Evolutionary conservation across 2,888 invertebrate species (phyloP), one percentile per base, ranked within the genome.

Genomic region (Melangyna quadrimaculata): DNA sequence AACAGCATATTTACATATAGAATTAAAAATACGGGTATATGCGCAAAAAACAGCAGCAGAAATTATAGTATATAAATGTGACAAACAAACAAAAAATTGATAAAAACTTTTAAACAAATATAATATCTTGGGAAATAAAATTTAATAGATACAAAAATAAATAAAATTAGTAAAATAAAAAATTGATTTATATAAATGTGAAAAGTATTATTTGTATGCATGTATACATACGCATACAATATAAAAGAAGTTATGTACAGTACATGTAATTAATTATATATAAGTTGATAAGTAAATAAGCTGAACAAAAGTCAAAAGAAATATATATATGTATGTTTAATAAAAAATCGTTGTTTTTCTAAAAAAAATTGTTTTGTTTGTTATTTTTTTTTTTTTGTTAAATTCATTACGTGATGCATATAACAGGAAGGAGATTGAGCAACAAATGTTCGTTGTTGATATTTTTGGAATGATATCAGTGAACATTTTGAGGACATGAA

Each of bases 311-410:
- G n/a, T 67, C 70, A 75, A 84, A 83, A 71, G 84, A 77, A 84
- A 79, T 55, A 82, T 72, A 83, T 83, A 84, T 80, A 84, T 84
- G 84, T 84, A 80, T 80, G 84, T 84, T 84, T 84, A 84, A 80
- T 84, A 84, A 84, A 84, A 65, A 75, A 67, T 29, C 1, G 67
- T 70, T 57, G 55, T 69, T 48, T 17, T 71, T 71, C 35, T 67
- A 48, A 67, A 67, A 67, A 4, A n/a, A 22, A 9, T n/a, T 35
- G 14, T 67, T 67, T 4, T 67, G 8, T 32, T 48, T 65, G 29
- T n/a, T n/a, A 17, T 27, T 45, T 5, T 8, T 8, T 4, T 32
- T n/a, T n/a, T n/a, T n/a, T n/a, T n/a, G n/a, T n/a, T n/a, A n/a
- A n/a, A n/a, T n/a, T n/a, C n/a, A n/a, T n/a, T n/a, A n/a, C n/a